Percentiles rank a stretch among this genome's conserved stretches.
These are phyloP conservation scores for Glossosoma conforme DNA, from an alignment of 1,140 invertebrate genomes.

Conservation along the genomic window DNA sequence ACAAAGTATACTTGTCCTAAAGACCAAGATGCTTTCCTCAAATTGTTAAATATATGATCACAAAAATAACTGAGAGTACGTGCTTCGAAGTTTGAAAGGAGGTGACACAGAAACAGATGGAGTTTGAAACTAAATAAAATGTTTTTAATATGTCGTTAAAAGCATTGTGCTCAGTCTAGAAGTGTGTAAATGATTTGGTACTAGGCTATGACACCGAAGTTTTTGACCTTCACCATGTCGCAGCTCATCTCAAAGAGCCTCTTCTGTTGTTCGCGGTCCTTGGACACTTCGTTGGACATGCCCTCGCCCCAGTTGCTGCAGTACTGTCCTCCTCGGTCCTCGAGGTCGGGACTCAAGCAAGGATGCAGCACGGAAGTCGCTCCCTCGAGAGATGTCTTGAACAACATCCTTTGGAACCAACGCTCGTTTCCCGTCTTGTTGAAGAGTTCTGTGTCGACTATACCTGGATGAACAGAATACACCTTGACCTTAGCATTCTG, in stretches of 20 bases:
- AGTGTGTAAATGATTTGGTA: no score
- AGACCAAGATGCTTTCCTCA: no score
- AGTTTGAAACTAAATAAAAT: no score
- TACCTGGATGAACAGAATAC: slow-evolving; percentile 80
- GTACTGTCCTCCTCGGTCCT: slow-evolving; percentile 68
- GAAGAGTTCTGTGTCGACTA: slow-evolving; percentile 83
- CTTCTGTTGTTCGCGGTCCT: slow-evolving; percentile 41
- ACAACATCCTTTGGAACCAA: slow-evolving; percentile 54
- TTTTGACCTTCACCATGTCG: slow-evolving; percentile 39
- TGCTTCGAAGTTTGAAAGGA: no score
- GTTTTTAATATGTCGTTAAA: no score
- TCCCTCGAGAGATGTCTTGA: slow-evolving; percentile 70
- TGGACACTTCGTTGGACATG: slow-evolving; percentile 43
- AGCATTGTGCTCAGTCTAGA: no score
- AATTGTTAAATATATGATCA: no score
- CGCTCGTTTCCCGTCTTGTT: slow-evolving; percentile 57
- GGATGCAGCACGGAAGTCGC: slow-evolving; percentile 68
- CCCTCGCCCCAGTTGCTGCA: slow-evolving; percentile 63
- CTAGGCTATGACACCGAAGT: no score
- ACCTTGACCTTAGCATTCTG: slow-evolving; percentile 57
- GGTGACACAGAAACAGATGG: no score
- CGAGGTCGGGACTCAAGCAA: slow-evolving; percentile 65
- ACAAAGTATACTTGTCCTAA: no score
- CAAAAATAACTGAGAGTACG: no score
- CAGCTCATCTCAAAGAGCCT: slow-evolving; percentile 44